Base-by-base conservation (phyloP, 2,888 invertebrate genomes). In the Cremastinae sp. region DNA sequence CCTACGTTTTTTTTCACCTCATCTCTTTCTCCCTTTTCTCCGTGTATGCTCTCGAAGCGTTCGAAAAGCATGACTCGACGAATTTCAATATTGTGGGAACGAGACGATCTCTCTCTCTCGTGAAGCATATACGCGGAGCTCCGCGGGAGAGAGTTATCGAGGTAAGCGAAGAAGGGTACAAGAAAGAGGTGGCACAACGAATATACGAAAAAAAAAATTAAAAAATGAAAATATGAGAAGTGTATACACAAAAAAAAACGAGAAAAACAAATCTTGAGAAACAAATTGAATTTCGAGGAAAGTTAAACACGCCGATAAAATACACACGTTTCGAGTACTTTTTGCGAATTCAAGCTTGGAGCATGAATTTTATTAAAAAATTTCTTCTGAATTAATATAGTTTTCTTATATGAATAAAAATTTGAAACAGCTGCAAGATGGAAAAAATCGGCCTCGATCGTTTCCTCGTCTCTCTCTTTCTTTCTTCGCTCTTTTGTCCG, bases 31-130 rank as follows among this genome's bases (percentile, higher is more conserved):
- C 84, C 84, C 82, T 84, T 85, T 81, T 38, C 47, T 20, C 51
- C 58, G 58, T 43, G 54, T 51, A 47, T 65, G 62, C 45, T 18
- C 61, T 69, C 61, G 83, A 83, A 85, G 85, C 73, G 62, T 71
- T 86, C 84, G 83, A 87, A 70, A 88, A 88, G 83, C 86, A 87
- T 89, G 89, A 89, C 88, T 89, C 87, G 85, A 86, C 88, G 84
- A 74, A 85, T 87, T 88, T 87, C 87, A 87, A 85, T 86, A 88
- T 88, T 89, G 87, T 89, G 88, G 88, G 89, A 89, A 89, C 87
- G 82, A 84, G 83, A 88, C 78, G 76, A 5, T 61, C 58, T 53
- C 58, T 64, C n/a, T 47, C 34, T 61, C 51, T 54, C 62, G 61
- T 70, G 43, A 18, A 70, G 70, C 53, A 36, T 16, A 51, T 51